Percentiles rank a stretch among this genome's conserved stretches.
phyloP scores from a whole-genome alignment of 2,113 vertebrate species.

The Poeciliopsis turrubarensis region DNA sequence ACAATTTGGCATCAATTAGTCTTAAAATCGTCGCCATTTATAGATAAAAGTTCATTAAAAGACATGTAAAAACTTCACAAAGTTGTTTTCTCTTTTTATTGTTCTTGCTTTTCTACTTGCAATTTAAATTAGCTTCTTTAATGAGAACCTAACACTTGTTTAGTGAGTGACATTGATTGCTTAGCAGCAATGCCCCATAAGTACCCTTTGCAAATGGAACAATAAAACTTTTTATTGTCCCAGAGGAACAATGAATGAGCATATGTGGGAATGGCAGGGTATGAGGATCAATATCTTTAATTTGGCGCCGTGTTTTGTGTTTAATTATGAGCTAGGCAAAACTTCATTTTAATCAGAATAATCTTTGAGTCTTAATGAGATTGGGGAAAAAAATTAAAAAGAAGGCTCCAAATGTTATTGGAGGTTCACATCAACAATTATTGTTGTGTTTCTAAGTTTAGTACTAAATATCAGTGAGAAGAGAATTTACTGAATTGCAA shows the following conservation, averaged over 20 bases:
- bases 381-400: background rate
- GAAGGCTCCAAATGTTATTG: too few relatives aligned
- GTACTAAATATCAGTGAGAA: too few relatives aligned
- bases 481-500: too few relatives aligned
- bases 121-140: constrained; percentile 11
- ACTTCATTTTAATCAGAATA: background rate
- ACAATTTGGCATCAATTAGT: background rate
- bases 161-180: constrained; percentile 27
- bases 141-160: constrained; percentile 10
- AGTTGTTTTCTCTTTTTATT: background rate
- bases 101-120: background rate
- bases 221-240: constrained; percentile 39
- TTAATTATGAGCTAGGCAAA: constrained; percentile 14
- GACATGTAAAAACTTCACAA: background rate
- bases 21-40: background rate
- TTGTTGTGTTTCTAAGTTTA: background rate
- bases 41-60: background rate
- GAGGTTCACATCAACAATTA: background rate
- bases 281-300: constrained; percentile 43
- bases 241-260: constrained; percentile 24
- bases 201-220: constrained; percentile 27
- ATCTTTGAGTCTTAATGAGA: background rate
- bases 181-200: constrained; percentile 14
- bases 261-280: constrained; percentile 24
- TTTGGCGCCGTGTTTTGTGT: constrained; percentile 29